Percentiles rank a stretch among this genome's conserved stretches.
phyloP scores from a whole-genome alignment of 1,140 invertebrate genomes.

The Pseudomyrmex cubaensis region DNA sequence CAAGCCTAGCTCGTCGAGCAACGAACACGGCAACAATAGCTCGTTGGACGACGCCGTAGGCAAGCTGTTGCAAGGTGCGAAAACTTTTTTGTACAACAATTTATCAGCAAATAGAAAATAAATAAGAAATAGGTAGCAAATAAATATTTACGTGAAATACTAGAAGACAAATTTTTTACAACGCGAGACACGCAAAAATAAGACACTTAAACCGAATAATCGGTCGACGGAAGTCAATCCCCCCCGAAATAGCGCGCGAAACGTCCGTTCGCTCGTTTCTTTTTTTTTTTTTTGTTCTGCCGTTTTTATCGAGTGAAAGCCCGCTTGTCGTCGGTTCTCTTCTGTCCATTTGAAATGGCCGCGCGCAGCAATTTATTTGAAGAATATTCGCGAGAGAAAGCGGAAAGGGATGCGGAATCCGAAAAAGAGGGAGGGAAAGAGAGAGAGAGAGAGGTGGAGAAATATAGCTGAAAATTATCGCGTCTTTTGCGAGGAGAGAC shows the following conservation, averaged over 20 bases:
- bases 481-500: conserved; percentile 34
- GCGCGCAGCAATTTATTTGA: conserved; percentile 78
- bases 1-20: conserved; percentile 76
- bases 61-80: conserved; percentile 82
- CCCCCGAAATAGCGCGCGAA: conserved; percentile 31
- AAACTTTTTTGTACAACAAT: too few species aligned
- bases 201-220: conserved; percentile 1
- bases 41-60: conserved; percentile 83
- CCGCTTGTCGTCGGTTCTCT: conserved; percentile 73
- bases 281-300: conserved; percentile 17
- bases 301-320: conserved; percentile 75
- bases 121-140: too few species aligned
- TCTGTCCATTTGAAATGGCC: conserved; percentile 60
- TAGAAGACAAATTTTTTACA: background rate
- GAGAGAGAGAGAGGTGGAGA: background rate
- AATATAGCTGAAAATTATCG: conserved; percentile 28
- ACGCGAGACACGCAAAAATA: background rate
- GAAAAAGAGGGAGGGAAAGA: conserved; percentile 10
- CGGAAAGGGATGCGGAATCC: conserved; percentile 42
- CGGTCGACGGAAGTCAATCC: background rate
- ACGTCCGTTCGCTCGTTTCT: conserved; percentile 7
- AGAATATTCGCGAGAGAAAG: conserved; percentile 62
- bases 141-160: background rate
- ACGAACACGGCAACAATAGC: conserved; percentile 71
- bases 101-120: too few species aligned